Evolutionary conservation across 2,888 invertebrate genomes (phyloP).

Genomic region (Poecilobothrus nobilitatus): DNA sequence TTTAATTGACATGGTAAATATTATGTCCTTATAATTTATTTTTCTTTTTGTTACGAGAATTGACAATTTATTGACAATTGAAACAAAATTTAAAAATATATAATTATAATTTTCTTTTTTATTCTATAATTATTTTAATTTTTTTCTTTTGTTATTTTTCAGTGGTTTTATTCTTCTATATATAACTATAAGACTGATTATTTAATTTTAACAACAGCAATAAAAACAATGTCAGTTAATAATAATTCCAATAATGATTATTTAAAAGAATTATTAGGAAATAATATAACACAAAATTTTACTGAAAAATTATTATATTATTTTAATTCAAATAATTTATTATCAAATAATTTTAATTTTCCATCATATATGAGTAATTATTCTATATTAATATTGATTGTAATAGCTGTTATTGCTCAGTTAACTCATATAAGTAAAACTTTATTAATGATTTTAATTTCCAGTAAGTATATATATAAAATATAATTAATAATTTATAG

Average conservation of each 20-base stretch:
- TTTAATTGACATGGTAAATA: constrained; percentile 53
- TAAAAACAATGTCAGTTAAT: background rate
- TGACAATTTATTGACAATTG: too few relatives aligned
- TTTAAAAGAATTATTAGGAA: background rate
- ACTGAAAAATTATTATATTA: background rate
- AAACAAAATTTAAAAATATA: too few relatives aligned
- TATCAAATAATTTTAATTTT: constrained; percentile 36
- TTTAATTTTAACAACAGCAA: background rate
- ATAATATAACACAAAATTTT: background rate
- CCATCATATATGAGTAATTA: constrained; percentile 68
- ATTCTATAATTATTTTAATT: too few relatives aligned
- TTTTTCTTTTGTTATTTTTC: too few relatives aligned
- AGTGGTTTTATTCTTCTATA: background rate
- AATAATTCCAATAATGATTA: background rate
- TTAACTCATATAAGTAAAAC: constrained; percentile 62
- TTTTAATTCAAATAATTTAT: background rate
- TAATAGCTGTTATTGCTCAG: constrained; percentile 62
- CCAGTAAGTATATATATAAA: constrained; percentile 36
- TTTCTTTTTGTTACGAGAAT: too few relatives aligned
- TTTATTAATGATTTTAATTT: constrained; percentile 53
- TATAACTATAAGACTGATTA: background rate
- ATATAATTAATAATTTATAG: too few relatives aligned
- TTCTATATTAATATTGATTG: constrained; percentile 59
- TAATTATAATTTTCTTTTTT: too few relatives aligned
- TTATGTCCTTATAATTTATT: background rate